Evolutionary conservation across 2,888 invertebrate genomes (phyloP).

Genomic region (Temnothorax ravouxi): DNA sequence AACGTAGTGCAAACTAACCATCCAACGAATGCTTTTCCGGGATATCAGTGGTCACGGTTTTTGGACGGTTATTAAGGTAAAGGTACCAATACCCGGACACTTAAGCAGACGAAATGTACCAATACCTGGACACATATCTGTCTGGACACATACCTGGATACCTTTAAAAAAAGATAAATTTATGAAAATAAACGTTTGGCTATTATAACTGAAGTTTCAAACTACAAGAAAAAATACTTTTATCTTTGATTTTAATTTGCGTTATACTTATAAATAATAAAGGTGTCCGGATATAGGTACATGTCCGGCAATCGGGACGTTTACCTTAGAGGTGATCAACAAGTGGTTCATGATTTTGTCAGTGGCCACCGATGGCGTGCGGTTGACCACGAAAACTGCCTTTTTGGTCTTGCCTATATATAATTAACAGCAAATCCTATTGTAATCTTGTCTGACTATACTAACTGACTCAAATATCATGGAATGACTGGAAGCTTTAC

Average conservation of each 20-base stretch:
- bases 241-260: too few species aligned
- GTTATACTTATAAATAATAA: too few species aligned
- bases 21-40: slow-evolving; percentile 62
- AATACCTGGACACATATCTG: too few species aligned
- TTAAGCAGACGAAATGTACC: too few species aligned
- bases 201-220: too few species aligned
- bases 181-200: too few species aligned
- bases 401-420: slow-evolving; percentile 23
- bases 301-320: too few species aligned
- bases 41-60: slow-evolving; percentile 69
- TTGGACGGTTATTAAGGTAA: slow-evolving; percentile 81
- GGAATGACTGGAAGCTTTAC: neutral
- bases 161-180: too few species aligned
- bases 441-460: slow-evolving; percentile 26
- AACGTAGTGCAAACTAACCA: neutral
- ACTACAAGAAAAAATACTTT: too few species aligned
- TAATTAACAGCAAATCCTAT: slow-evolving; percentile 19
- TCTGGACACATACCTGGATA: too few species aligned
- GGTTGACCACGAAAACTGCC: slow-evolving; percentile 79
- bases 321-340: slow-evolving; percentile 82
- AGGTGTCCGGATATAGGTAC: too few species aligned
- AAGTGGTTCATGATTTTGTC: slow-evolving; percentile 86
- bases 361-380: slow-evolving; percentile 74
- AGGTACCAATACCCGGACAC: too few species aligned
- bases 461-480: slow-evolving; percentile 9